Base-by-base conservation (phyloP, 2,113 vertebrate genomes). In the Vulpes ferrilata region DNA sequence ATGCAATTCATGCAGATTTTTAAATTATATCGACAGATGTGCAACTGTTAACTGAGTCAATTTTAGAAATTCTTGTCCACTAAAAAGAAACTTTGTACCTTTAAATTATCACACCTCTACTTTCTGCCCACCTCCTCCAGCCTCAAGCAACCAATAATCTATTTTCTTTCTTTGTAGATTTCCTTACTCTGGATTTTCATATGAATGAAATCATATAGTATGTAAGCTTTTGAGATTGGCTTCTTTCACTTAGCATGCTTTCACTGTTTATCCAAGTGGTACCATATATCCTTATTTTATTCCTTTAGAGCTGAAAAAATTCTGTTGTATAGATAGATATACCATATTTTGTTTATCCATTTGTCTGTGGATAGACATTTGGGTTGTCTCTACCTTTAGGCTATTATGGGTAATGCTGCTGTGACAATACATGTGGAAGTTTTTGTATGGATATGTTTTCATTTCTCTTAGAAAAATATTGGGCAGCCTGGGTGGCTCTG, bases 211-310 rank as follows among this genome's bases (percentile, higher is more conserved):
- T 74, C 4, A 3, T 55, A 23, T 59, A 48, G 32, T 74, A 48
- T 12, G 27, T 79, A 23, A 51, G 60, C 16, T 88, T 84, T 38
- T 20, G 38, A 43, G 48, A 90, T 11, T 76, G 79, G 3, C 22
- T 79, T 92, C 55, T 96, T 90, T 60, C 79, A 74, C 71, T 88
- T 78, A 90, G 62, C 19, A 20, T 69, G 22, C 76, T 93, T 93
- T 87, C 27, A 55, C 25, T 1, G 23, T 67, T 96, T 51, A 90
- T 83, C 32, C 38, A 55, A 35, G 22, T 60, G 65, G 19, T 55
- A 62, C 60, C 74, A 38, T 51, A 5, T 23, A 69, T 94, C 19
- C 35, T 8, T 32, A 62, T 5, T 84, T 76, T 11, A 65, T 96
- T 95, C 25, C 25, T 90, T 79, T 19, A 23, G 93, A 78, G 16